Evolutionary conservation across 2,888 invertebrate species (phyloP), one percentile per base, ranked within the genome.

Genomic region (Cremastinae sp.): DNA sequence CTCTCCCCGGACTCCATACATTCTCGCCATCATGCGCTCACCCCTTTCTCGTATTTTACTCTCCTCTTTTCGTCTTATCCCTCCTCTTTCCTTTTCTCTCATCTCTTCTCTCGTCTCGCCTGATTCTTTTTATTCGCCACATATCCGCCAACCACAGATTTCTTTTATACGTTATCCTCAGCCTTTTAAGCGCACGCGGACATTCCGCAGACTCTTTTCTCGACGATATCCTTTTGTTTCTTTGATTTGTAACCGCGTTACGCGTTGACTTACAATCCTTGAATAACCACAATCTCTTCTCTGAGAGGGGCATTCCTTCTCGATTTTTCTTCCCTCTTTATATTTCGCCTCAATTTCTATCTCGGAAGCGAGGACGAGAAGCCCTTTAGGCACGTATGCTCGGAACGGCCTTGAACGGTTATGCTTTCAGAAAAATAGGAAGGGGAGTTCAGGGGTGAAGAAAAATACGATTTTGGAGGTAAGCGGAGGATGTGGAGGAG

Each of bases 121-220:
- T 16, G 65, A 12, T 41, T 58, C 55, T 45, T 68, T 68, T 51
- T 64, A 62, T 75, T 58, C 58, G 49, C 22, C 65, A 66, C 73
- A 65, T 74, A 66, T 70, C 58, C 69, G 74, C 70, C 76, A 77
- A 53, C 69, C 61, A 61, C 73, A 74, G 61, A 76, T 76, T 18
- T 22, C 10, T 61, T 56, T n/a, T 20, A 37, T 45, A 53, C 28
- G 45, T 45, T 43, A 51, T 39, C 16, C 47, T 28, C 18, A 16
- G 56, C 22, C 14, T 20, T 43, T 61, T 35, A 62, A 72, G 51
- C 35, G 14, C 45, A 41, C 37, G 58, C 43, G 43, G 56, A 59
- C 53, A 56, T 10, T 20, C 49, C 45, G 49, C 39, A 47, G 35
- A 39, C 47, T 65, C 65, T 70, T n/a, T n/a, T 73, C 69, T 43